phyloP scores from a whole-genome alignment of 2,113 vertebrate genomes.

The Corythoichthys intestinalis region DNA sequence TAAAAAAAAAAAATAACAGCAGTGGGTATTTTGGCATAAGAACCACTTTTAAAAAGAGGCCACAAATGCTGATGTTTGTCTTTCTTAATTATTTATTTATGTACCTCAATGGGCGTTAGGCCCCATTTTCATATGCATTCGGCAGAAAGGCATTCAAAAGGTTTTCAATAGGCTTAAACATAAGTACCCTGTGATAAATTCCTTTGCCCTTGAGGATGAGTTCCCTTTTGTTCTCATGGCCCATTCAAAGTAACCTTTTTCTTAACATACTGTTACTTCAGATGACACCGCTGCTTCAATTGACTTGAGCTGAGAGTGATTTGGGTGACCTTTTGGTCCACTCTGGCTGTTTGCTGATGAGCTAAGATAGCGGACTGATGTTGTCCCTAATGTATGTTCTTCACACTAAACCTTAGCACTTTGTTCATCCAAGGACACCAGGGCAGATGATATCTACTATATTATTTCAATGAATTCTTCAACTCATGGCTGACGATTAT shows the following conservation, averaged over 20 bases:
- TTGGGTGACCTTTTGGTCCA: constrained; percentile 51
- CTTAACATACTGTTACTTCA: constrained; percentile 42
- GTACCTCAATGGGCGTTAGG: background rate
- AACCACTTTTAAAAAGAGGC: background rate
- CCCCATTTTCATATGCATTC: background rate
- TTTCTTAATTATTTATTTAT: background rate
- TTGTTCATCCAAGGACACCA: constrained; percentile 37
- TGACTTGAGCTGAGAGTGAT: constrained; percentile 50
- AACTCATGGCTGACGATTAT: constrained; percentile 4
- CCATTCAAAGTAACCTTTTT: constrained; percentile 37
- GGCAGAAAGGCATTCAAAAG: background rate
- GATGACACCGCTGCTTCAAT: constrained; percentile 27
- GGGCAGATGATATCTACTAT: constrained; percentile 10
- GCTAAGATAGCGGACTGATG: constrained; percentile 38
- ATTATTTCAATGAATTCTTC: background rate
- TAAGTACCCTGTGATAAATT: constrained; percentile 24
- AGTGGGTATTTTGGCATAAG: background rate
- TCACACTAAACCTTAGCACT: constrained; percentile 32
- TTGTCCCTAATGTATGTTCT: constrained; percentile 28
- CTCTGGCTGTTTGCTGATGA: constrained; percentile 60
- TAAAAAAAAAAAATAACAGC: background rate
- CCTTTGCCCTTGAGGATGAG: constrained; percentile 20
- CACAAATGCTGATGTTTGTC: background rate
- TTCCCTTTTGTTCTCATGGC: constrained; percentile 34
- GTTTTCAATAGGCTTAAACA: background rate